A percentile compares a stretch with the other conserved stretches of the same genome.
phyloP scores from a whole-genome alignment of 2,888 invertebrate species.

The Cryptus armator region DNA sequence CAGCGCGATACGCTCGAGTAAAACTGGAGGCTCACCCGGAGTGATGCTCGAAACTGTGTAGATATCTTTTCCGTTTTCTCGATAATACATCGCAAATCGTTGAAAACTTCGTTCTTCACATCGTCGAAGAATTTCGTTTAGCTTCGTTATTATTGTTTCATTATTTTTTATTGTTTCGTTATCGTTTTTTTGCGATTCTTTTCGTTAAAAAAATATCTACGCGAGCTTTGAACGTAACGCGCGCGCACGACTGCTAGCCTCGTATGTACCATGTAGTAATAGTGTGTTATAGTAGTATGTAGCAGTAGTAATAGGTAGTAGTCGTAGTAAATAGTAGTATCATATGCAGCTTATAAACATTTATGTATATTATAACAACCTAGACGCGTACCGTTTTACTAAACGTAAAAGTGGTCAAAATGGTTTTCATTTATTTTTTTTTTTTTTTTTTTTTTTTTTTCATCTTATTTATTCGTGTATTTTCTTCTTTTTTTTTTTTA shows the following conservation, averaged over 20 bases:
- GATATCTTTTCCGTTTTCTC: conserved; percentile 2
- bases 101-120: background rate
- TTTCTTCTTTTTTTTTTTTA: conserved; percentile 3
- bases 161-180: conserved; percentile 1
- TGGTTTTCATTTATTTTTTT: conserved; percentile 51
- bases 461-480: background rate
- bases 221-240: conserved; percentile 52
- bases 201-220: conserved; percentile 31
- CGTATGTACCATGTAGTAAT: conserved; percentile 50
- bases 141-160: background rate
- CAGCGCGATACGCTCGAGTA: conserved; percentile 43
- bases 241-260: conserved; percentile 56
- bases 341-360: conserved; percentile 60
- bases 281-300: conserved; percentile 45
- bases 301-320: conserved; percentile 60
- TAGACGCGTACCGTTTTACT: conserved; percentile 63
- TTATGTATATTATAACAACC: conserved; percentile 62
- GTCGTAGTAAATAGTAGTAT: conserved; percentile 58
- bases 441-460: conserved; percentile 32
- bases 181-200: background rate
- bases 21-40: conserved; percentile 59
- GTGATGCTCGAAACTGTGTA: conserved; percentile 42
- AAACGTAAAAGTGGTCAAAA: conserved; percentile 60
- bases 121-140: background rate
- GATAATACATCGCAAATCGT: background rate